Evolutionary conservation across 2,113 vertebrate genomes (phyloP), one percentile per base, ranked within the genome.

Genomic region (Tiliqua scincoides): DNA sequence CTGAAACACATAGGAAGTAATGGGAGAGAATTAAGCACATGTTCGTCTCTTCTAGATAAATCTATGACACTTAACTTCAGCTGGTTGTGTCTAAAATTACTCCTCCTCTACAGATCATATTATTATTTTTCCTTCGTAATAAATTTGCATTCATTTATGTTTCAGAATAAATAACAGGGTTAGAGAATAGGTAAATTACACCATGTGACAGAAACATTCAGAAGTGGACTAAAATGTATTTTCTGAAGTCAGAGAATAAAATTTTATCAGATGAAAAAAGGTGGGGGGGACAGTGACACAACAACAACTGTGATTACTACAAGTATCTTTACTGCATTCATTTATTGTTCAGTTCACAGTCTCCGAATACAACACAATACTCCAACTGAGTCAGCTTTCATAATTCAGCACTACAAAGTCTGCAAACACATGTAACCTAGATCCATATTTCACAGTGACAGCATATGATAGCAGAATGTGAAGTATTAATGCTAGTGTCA

Each of bases 401-500:
- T 97, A 97, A 97, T 97, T 97, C 97, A 96, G 96, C 96, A 95
- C 95, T 94, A 97, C 96, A 97, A 97, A 97, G 96, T 96, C 96
- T 96, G 96, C 96, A 97, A 97, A 97, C 97, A 96, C 96, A 96
- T 96, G 94, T 95, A 97, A 96, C 95, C 96, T 95, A 96, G 95
- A 97, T 96, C 96, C 96, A 96, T 97, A 97, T 97, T 97, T 97
- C 97, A 96, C 96, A 95, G 95, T 96, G 96, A 97, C 96, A 97
- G 96, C 94, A 96, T 97, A 97, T 96, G 96, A 97, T 96, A 96
- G 96, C 96, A 97, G 97, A 97, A 97, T 96, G 97, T 96, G 95
- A 97, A 97, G 97, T 97, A 97, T 97, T 97, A 97, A 97, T 96
- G 96, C 96, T 96, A 95, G 96, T 97, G 97, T 97, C 96, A 97